These are phyloP conservation scores for Campylorhamphus procurvoides DNA, from an alignment of 2,113 vertebrate genomes.

Conservation along the genomic window DNA sequence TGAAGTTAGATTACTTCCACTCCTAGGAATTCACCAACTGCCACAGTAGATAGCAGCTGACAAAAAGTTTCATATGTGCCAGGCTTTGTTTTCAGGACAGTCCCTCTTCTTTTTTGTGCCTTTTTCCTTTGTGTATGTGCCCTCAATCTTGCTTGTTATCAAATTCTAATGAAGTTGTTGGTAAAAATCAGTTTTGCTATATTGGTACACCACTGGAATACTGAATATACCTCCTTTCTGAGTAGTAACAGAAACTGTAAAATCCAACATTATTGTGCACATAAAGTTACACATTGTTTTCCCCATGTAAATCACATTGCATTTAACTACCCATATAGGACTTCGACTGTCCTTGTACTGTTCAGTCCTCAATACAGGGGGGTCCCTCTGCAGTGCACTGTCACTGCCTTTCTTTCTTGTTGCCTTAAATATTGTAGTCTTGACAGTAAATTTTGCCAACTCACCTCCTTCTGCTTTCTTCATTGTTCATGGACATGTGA, in stretches of 20 bases:
- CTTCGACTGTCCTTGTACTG: not conserved
- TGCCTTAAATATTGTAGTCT: not conserved
- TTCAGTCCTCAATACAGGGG: not conserved
- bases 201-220: not conserved
- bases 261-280: not conserved
- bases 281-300: not conserved
- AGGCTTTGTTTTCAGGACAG: not conserved
- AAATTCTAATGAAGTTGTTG: not conserved
- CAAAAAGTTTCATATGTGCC: rapidly evolving
- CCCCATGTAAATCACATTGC: not conserved
- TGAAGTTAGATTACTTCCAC: not conserved
- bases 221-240: not conserved
- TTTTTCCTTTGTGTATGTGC: not conserved
- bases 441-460: not conserved
- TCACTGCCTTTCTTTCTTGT: not conserved
- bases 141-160: not conserved
- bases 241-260: not conserved
- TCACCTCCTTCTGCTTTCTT: not conserved
- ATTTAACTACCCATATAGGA: not conserved
- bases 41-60: not conserved
- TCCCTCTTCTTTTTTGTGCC: not conserved
- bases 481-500: not conserved
- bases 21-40: not conserved
- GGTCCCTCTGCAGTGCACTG: not conserved
- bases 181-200: not conserved